Evolutionary conservation across 2,113 vertebrate species (phyloP), one percentile per base, ranked within the genome.

Genomic region (Empidonax traillii): DNA sequence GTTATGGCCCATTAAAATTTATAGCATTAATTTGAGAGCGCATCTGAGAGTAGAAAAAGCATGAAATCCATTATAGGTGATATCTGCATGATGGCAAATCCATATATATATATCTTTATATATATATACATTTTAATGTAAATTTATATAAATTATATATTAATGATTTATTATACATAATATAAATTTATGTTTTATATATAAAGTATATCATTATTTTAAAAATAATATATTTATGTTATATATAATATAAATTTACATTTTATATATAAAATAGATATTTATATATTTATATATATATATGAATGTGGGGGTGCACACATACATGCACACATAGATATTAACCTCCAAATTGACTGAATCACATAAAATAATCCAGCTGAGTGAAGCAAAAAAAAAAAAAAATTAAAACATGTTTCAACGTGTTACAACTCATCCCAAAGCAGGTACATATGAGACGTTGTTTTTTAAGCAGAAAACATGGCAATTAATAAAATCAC

Each of bases 221-320:
- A 19, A 3, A 39, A 39, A 39, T 39, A 39, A 39, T 39, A 39
- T 39, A 12, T 28, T 37, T 4, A 20, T 39, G 5, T 39, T 10
- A 10, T 8, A 10, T 4, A 21, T 22, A 5, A 41, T 41, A 41
- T 41, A 41, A 41, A 41, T 41, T 41, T 41, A 41, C 4, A 41
- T 41, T 41, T 12, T 41, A 41, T 41, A 41, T 41, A 41, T 41
- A 41, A 41, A 11, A 39, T 11, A 39, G 11, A 41, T 41, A 41
- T 41, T 11, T 41, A 12, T 41, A 41, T 11, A 41, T 41, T 41
- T 9, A 49, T 8, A 53, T 8, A 44, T 8, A 10, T 4, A 21
- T 22, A 5, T 4, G 12, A 9, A 10, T 39, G 20, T 2, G 16
- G 24, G 9, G 8, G 14, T 2, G 6, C 35, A 33, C 17, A 27